These are phyloP conservation scores for Arrhamphus sclerolepis DNA, from an alignment of 2,797 vertebrate genomes.

Conservation along the genomic window DNA sequence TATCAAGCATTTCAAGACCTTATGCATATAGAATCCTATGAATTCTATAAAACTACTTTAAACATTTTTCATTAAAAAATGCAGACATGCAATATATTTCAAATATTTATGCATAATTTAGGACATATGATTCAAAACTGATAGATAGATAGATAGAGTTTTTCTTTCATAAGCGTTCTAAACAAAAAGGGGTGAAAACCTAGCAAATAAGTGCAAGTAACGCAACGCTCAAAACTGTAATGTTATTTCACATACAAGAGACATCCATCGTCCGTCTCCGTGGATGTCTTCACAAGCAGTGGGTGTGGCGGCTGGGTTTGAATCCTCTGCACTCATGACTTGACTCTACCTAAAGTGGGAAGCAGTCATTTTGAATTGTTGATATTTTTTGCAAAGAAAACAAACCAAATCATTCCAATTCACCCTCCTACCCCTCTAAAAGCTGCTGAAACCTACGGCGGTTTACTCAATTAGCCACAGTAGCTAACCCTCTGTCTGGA, in stretches of 20 bases:
- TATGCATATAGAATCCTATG: too few relatives aligned
- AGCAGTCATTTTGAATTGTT: conserved; percentile 33
- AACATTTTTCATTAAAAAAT: too few relatives aligned
- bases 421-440: background rate
- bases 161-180: too few relatives aligned
- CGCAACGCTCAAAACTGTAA: background rate
- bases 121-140: too few relatives aligned
- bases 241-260: conserved; percentile 81
- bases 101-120: too few relatives aligned
- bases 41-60: too few relatives aligned
- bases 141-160: too few relatives aligned
- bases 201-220: background rate
- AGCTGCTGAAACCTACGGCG: conserved; percentile 14
- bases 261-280: conserved; percentile 92
- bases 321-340: conserved; percentile 83
- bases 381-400: conserved; percentile 5
- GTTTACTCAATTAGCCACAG: conserved; percentile 48
- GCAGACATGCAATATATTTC: background rate
- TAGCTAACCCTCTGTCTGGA: conserved; percentile 54
- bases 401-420: conserved; percentile 8
- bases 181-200: background rate
- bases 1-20: background rate
- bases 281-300: conserved; percentile 84
- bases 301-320: conserved; percentile 89
- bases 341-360: conserved; percentile 46